These are phyloP conservation scores for Hydrolagus affinis DNA, from an alignment of 2,113 vertebrate genomes.

Conservation along the genomic window DNA sequence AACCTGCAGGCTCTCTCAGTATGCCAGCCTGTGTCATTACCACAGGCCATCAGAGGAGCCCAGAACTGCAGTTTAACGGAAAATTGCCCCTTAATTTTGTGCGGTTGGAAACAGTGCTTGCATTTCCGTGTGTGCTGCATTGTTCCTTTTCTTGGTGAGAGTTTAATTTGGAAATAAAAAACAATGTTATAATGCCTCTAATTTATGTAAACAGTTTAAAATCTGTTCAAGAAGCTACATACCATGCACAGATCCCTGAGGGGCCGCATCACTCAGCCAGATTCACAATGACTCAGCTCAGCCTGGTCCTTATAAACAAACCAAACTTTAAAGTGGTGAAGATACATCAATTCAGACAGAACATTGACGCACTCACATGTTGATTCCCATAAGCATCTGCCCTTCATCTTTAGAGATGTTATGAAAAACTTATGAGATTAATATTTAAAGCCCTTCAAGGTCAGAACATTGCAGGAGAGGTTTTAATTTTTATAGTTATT, in stretches of 20 bases:
- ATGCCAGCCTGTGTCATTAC: too few species aligned
- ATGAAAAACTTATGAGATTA: background rate
- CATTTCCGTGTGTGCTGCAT: background rate
- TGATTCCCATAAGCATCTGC: background rate
- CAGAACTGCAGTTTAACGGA: too few species aligned
- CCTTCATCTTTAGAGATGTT: background rate
- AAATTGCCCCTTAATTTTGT: too few species aligned
- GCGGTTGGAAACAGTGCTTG: too few species aligned
- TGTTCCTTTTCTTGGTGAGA: background rate
- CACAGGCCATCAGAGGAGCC: too few species aligned
- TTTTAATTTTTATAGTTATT: background rate
- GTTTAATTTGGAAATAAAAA: slow-evolving; percentile 16
- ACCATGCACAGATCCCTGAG: background rate
- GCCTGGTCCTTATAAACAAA: background rate
- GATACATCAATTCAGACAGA: slow-evolving; percentile 7
- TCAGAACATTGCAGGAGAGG: background rate
- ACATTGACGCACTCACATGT: background rate
- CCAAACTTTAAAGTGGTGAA: background rate
- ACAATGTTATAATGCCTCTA: slow-evolving; percentile 12
- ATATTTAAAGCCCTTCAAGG: background rate
- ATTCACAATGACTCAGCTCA: background rate
- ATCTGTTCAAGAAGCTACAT: slow-evolving; percentile 3
- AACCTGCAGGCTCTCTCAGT: too few species aligned
- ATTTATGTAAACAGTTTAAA: slow-evolving; percentile 24
- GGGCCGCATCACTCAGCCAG: background rate